Base-by-base conservation (phyloP, 2,888 invertebrate species). In the Argyresthia goedartella region DNA sequence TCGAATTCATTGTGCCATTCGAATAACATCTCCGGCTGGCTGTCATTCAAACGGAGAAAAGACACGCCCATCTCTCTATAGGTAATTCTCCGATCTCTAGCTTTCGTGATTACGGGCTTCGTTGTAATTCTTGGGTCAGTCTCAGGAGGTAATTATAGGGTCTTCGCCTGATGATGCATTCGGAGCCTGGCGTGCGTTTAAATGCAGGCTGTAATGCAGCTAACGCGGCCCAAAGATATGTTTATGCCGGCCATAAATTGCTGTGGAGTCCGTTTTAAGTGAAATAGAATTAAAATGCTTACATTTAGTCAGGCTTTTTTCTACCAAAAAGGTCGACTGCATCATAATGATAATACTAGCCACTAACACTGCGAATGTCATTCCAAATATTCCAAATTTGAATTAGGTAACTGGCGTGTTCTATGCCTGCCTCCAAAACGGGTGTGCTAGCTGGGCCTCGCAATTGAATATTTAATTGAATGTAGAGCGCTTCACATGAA, bases 401-500 rank as follows among this genome's bases (percentile, higher is more conserved):
- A 69, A 70, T 71, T 72, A 76, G 76, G 72, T 67, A 67, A 61
- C 55, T 56, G 56, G 63, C 35, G 36, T 13, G 42, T 49, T 6
- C 44, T 13, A 14, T 14, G 44, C 44, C 14, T 14, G 39, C 39
- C 55, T 63, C 58, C 62, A 58, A 66, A 56, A 62, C 63, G 59
- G 25, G 67, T 70, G 67, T 60, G 65, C 64, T 56, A 61, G 63
- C 25, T 25, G 3, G 25, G 25, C 25, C 62, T 61, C 61, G 60
- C 70, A 66, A 76, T 76, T 76, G 73, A 81, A 79, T 78, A 73
- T 79, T 80, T 81, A 76, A 84, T 81, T 76, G 71, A 75, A 79
- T 73, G 69, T 71, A 62, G 71, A 71, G 65, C 71, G 64, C 1
- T 61, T 59, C 59, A 55, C 62, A 62, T 64, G 60, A 59, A 14